Base-by-base conservation (phyloP, 2,797 vertebrate species). In the Siniperca obscura region DNA sequence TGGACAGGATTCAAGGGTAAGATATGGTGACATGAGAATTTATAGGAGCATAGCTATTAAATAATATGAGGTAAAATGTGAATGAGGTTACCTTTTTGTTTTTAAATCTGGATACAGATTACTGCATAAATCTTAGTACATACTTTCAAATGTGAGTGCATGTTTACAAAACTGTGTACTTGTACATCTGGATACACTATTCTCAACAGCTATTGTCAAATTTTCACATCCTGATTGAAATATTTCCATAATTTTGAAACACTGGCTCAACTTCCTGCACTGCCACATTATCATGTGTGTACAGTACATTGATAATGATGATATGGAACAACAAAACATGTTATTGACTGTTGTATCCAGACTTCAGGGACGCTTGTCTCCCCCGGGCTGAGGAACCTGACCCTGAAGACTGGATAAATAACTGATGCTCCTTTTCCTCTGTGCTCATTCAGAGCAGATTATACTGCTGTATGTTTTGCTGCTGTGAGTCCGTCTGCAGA, bases 181-280 rank as follows among this genome's bases (percentile, higher is more conserved):
- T 52, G 7, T 7, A 46, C 38, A 22, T 27, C 62, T 61, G 21
- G n/a, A 60, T 53, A 19, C 22, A 74, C 7, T 7, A 0, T 16
- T 46, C 52, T 67, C 48, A 73, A n/a, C 0, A 52, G 48, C 34
- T 2, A 25, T 17, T 34, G 30, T 10, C 16, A 2, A 60, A 40
- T 60, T 68, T 67, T 84, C 68, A 61, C 38, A 72, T 38, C 56
- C 25, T 62, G 19, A 55, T 76, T 56, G 6, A 48, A 59, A 65
- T 25, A 9, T 61, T 66, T 9, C n/a, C 38, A 55, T 25, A 3
- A 64, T 74, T 74, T 57, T 56, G 34, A 68, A 68, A 68, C 2
- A 40, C 30, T 21, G 21, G 11, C 62, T 71, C 34, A 53, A 48
- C 53, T 50, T 69, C 22, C 34, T 48, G 17, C 30, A 38, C 55